phyloP scores from a whole-genome alignment of 2,888 invertebrate species.

The Mellilla xanthometata region DNA sequence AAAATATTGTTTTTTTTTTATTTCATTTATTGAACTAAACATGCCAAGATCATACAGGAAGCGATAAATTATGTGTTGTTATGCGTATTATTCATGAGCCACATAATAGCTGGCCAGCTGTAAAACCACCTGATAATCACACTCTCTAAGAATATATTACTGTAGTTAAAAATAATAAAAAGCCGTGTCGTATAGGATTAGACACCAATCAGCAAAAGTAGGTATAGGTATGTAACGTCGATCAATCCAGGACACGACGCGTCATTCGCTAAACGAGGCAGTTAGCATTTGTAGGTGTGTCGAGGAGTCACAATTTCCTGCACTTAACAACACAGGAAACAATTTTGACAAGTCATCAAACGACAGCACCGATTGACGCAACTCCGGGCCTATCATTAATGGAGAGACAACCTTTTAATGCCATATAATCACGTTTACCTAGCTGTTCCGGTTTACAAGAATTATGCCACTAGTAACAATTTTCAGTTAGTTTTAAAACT shows the following conservation, averaged over 20 bases:
- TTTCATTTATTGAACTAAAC: conserved; percentile 43
- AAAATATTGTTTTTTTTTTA: too few relatives aligned
- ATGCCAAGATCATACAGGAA: conserved; percentile 55
- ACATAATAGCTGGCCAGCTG: conserved; percentile 59
- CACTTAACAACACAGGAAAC: conserved; percentile 80
- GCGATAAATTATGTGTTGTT: conserved; percentile 70
- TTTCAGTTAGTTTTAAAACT: too few relatives aligned
- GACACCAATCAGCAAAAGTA: too few relatives aligned
- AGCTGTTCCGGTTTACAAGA: conserved; percentile 19
- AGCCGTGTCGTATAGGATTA: too few relatives aligned
- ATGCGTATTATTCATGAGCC: conserved; percentile 75
- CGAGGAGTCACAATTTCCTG: conserved; percentile 81
- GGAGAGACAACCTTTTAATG: conserved; percentile 48
- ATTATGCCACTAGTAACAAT: too few relatives aligned
- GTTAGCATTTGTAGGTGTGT: conserved; percentile 71
- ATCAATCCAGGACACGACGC: conserved; percentile 7
- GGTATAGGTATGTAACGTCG: conserved; percentile 1
- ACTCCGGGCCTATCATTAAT: conserved; percentile 60
- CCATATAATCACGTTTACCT: conserved; percentile 23
- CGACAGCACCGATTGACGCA: conserved; percentile 69
- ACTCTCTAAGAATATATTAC: too few relatives aligned
- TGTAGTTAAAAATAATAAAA: too few relatives aligned
- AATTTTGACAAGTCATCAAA: conserved; percentile 81
- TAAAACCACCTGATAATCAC: too few relatives aligned
- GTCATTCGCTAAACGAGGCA: conserved; percentile 37